Percentiles rank a stretch among this genome's conserved stretches.
Evolutionary conservation across 2,113 vertebrate species (phyloP).

Genomic region (Nerophis lumbriciformis): DNA sequence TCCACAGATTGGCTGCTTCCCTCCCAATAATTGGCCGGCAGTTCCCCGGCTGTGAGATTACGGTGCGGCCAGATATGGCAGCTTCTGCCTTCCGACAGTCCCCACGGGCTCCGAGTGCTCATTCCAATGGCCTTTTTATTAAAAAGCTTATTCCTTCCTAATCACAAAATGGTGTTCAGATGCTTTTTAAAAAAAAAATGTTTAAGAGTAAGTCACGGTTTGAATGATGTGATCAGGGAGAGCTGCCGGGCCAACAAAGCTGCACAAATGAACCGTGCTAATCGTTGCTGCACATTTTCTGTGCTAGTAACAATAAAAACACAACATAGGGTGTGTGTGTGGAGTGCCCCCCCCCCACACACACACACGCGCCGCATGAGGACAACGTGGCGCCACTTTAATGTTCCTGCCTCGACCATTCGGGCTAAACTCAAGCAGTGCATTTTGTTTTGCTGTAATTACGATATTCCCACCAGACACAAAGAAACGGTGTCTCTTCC

Average conservation of each 20-base stretch:
- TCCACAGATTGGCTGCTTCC: constrained; percentile 37
- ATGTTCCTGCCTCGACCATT: neutral
- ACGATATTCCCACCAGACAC: constrained; percentile 29
- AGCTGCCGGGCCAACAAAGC: constrained; percentile 41
- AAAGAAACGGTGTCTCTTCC: constrained; percentile 29
- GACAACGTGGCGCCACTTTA: constrained; percentile 11
- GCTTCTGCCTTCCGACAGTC: constrained; percentile 48
- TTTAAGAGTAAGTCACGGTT: constrained; percentile 53
- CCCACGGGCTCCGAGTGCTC: constrained; percentile 58
- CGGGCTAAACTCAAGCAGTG: constrained; percentile 10
- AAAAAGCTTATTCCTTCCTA: constrained; percentile 59
- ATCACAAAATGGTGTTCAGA: constrained; percentile 59
- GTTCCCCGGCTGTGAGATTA: constrained; percentile 53
- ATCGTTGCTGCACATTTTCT: constrained; percentile 66
- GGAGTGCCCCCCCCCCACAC: no score
- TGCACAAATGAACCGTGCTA: constrained; percentile 64
- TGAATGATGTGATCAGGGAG: constrained; percentile 70
- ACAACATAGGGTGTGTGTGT: constrained; percentile 10
- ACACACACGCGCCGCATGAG: neutral
- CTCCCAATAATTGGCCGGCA: constrained; percentile 37
- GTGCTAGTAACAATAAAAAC: constrained; percentile 50
- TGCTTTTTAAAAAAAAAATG: no score
- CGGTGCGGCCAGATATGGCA: constrained; percentile 61
- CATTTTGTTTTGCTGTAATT: constrained; percentile 34
- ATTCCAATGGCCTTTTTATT: constrained; percentile 42